Evolutionary conservation across 2,888 invertebrate genomes (phyloP), one percentile per base, ranked within the genome.

Genomic region (Cheilosia scutellata): DNA sequence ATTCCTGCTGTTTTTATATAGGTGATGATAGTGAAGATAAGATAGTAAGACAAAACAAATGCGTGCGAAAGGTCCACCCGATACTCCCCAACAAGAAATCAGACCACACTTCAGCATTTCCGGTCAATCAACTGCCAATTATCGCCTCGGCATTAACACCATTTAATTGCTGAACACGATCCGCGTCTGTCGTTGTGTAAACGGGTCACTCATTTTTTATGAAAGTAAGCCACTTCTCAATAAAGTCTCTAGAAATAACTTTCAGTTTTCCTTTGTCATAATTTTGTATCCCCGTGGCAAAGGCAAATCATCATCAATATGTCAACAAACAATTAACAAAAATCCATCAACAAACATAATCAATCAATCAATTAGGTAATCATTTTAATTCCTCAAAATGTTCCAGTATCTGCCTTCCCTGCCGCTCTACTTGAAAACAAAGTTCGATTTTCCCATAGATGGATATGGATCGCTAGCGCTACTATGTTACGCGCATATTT

Each of bases 281-380:
- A 42, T 20, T 57, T 33, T 4, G 2, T 33, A 16, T 33, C 49
- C 63, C 31, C 49, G 16, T 49, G 25, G 7, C 70, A 31, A 57
- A 58, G 16, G 44, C 51, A 58, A 51, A 40, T n/a, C 68, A 49
- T 37, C 71, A 57, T 27, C 58, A 29, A 68, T 27, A 40, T 37
- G 9, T 72, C 37, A 51, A 27, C 51, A 42, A 51, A 74, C 63
- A 74, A 68, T 68, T 68, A 55, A 42, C 47, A 44, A 55, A 55
- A 55, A 55, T 44, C 44, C 37, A 57, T 68, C 55, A 44, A 44
- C 55, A 68, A 68, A 55, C 31, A 29, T 6, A 72, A 72, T 72
- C 71, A 74, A 63, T 62, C 62, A 62, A 42, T 51, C 72, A 53
- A 74, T 74, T 62, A 33, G 25, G 62, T 63, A 63, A 74, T 51